Base-by-base conservation (phyloP, 2,888 invertebrate species). In the Eupithecia subfuscata region DNA sequence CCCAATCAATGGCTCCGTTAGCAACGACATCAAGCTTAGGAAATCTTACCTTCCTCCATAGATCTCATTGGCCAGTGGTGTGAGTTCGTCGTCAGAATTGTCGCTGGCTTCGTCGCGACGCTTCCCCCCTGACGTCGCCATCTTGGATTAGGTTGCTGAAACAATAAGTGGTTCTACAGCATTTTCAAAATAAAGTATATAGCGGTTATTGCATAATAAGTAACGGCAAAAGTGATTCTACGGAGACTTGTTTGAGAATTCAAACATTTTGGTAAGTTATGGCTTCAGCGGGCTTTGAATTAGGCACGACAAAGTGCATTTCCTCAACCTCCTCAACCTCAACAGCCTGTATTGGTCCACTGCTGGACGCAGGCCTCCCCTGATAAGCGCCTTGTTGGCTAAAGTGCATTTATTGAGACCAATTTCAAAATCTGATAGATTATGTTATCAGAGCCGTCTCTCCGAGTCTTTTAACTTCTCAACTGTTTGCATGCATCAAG, bases 81-180 rank as follows among this genome's bases (percentile, higher is more conserved):
- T 96, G 86, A 97, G 97, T 93, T 98, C 98, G 87, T 98, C 98
- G 91, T 98, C 98, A 60, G 98, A 97, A 92, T 98, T 97, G 90
- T 97, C 97, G 90, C 97, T 97, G 82, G 94, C 96, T 86, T 96
- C 96, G 76, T 95, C 96, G 83, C 96, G 95, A 85, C 96, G 96
- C 91, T 96, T 96, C 91, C 96, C 96, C 85, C 96, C 96, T 86
- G 96, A 95, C 91, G 97, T 96, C 91, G 96, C 96, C 96, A 96
- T 97, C 69, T 80, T 91, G 81, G 76, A 75, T 81, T 82, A 85
- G 71, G 75, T 78, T 77, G 79, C 88, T 92, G 89, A 81, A 85
- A 92, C 84, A 77, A 65, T n/a, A 52, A 64, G 60, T 4, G 43
- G 30, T 64, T 52, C 52, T 52, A 18, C 16, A 64, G 9, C 9